Percentiles rank a stretch among this genome's conserved stretches.
Conservation (phyloP, 2,797 vertebrate genomes). For the Dermochelys coriacea region DNA sequence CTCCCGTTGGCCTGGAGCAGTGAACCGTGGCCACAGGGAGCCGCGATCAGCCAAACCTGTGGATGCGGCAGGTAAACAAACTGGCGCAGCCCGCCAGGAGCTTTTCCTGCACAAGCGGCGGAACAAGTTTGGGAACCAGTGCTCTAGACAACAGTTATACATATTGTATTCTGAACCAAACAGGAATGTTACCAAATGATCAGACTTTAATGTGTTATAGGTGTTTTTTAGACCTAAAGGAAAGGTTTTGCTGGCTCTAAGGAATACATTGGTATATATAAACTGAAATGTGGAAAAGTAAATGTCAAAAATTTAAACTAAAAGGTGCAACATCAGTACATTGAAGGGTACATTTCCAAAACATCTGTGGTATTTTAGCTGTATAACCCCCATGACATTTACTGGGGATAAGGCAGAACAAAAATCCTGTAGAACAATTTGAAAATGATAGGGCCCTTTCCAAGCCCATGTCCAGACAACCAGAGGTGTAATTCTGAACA, state of each 20-base stretch:
- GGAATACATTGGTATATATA: background rate
- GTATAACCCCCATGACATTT: background rate
- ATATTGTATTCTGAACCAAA: background rate
- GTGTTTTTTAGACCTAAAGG: background rate
- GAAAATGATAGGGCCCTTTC: slow-evolving; percentile 27
- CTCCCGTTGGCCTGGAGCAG: too few relatives aligned
- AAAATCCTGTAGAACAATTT: background rate
- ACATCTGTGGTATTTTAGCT: slow-evolving; percentile 15
- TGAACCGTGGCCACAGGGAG: too few relatives aligned
- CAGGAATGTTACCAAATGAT: background rate
- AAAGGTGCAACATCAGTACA: background rate
- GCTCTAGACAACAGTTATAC: background rate
- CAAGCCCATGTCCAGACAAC: background rate
- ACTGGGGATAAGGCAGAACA: slow-evolving; percentile 1
- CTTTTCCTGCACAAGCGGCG: too few relatives aligned
- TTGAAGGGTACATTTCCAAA: slow-evolving; percentile 3
- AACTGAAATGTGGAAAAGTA: background rate
- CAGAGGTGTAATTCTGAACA: slow-evolving; percentile 8
- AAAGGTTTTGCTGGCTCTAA: background rate
- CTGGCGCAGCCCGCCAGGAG: too few relatives aligned
- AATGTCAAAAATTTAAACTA: background rate
- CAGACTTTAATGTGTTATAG: background rate
- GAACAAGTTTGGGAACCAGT: too few relatives aligned
- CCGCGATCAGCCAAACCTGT: too few relatives aligned
- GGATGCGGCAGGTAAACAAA: too few relatives aligned